Percentiles rank a stretch among this genome's conserved stretches.
phyloP scores from a whole-genome alignment of 1,140 invertebrate species.

The Limonius californicus region DNA sequence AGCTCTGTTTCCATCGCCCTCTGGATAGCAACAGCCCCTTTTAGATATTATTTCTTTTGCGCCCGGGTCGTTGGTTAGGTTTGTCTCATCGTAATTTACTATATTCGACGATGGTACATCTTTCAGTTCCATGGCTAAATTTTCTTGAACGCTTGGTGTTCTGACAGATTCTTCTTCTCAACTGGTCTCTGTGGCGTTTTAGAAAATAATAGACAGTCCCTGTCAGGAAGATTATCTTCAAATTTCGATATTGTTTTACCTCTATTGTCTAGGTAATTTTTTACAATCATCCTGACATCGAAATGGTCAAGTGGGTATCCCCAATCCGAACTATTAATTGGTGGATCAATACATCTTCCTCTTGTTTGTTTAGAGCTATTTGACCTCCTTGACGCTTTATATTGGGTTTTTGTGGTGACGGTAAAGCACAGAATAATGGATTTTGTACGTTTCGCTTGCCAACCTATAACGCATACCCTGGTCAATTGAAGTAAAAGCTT shows the following conservation, averaged over 20 bases:
- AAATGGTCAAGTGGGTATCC: not conserved
- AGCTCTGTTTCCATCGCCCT: too few relatives aligned
- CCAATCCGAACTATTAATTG: not conserved
- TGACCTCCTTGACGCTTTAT: too few relatives aligned
- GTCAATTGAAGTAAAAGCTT: not conserved
- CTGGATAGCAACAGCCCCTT: conserved; percentile 42
- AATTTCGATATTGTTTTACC: conserved; percentile 25
- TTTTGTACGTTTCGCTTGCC: not conserved
- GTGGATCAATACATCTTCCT: not conserved
- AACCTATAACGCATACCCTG: not conserved
- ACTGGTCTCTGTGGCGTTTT: conserved; percentile 35
- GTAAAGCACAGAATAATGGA: not conserved
- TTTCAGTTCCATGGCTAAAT: conserved; percentile 32
- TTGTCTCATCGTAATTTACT: conserved; percentile 48
- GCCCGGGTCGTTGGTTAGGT: conserved; percentile 47
- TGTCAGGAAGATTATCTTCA: conserved; percentile 37
- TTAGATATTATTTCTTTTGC: conserved; percentile 40
- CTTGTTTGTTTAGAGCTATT: too few relatives aligned
- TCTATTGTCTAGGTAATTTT: not conserved
- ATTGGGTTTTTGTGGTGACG: not conserved
- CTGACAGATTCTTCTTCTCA: conserved; percentile 34
- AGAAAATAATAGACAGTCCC: conserved; percentile 34
- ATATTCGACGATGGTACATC: conserved; percentile 32
- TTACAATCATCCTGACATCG: too few relatives aligned
- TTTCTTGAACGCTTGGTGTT: conserved; percentile 41